Evolutionary conservation across 2,888 invertebrate genomes (phyloP), one percentile per base, ranked within the genome.

Genomic region (Himalopsyche anomala): DNA sequence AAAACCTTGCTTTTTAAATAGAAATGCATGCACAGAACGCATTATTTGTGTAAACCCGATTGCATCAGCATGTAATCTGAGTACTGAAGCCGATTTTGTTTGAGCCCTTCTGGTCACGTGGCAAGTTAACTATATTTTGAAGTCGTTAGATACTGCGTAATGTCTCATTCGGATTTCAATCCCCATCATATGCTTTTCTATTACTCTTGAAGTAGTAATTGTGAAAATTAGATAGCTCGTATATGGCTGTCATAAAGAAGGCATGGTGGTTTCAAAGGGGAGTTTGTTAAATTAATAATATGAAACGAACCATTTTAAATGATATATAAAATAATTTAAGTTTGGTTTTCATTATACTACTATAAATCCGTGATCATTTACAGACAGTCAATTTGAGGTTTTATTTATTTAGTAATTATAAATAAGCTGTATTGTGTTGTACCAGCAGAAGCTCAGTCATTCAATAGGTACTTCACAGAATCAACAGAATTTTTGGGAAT

Each of bases 41-140:
- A 62, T 62, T 62, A 62, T 62, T 62, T 62, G 62, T 19, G 62
- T 62, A 62, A 19, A 28, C 8, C 42, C 45, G 87, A 87, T 85
- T 82, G 80, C 12, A 81, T 83, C 83, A 82, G 69, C 36, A 51
- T 42, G 51, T 45, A 81, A 85, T 82, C 83, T 79, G 15, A 80
- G 86, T 83, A 56, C 55, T 38, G 28, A 55, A 80, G 11, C 19
- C 15, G 62, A 62, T 19, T 62, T 62, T 19, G 62, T 19, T 19
- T 19, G 8, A 54, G 38, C 87, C 85, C 84, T 28, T 82, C 74
- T 62, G 55, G 86, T 85, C 88, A 85, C 88, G 88, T 86, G 88
- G 54, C 85, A 19, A 81, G 81, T 80, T 56, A 85, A 56, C 84
- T 83, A 87, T 87, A 84, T 83, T 84, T 85, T 54, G 81, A 84